Percentiles rank a stretch among this genome's conserved stretches.
These are phyloP conservation scores for Ctenochaetus hawaiiensis DNA, from an alignment of 2,797 vertebrate species.

Conservation along the genomic window DNA sequence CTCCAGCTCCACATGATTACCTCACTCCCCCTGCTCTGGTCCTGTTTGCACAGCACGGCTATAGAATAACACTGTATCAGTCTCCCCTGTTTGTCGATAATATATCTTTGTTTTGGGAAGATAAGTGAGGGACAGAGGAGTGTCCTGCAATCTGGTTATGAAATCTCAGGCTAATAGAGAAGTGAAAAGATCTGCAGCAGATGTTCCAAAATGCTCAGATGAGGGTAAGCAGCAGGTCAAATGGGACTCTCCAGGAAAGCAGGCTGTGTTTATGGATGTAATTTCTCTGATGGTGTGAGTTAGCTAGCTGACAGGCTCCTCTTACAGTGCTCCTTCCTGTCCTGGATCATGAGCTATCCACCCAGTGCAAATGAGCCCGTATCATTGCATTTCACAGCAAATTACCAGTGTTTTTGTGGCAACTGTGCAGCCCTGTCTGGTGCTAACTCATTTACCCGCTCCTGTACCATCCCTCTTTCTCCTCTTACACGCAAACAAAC, in stretches of 20 bases:
- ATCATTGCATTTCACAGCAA: slow-evolving; percentile 52
- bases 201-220: slow-evolving; percentile 56
- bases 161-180: slow-evolving; percentile 67
- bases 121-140: slow-evolving; percentile 44
- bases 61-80: slow-evolving; percentile 55
- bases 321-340: slow-evolving; percentile 42
- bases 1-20: slow-evolving; percentile 37
- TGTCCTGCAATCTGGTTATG: slow-evolving; percentile 42
- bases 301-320: slow-evolving; percentile 44
- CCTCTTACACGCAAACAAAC: slow-evolving; percentile 18
- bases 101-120: slow-evolving; percentile 72
- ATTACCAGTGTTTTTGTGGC: slow-evolving; percentile 49
- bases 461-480: slow-evolving; percentile 12
- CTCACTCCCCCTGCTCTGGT: slow-evolving; percentile 13
- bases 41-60: slow-evolving; percentile 54
- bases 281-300: slow-evolving; percentile 59
- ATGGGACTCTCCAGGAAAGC: slow-evolving; percentile 58
- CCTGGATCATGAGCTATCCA: slow-evolving; percentile 29
- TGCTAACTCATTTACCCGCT: slow-evolving; percentile 38
- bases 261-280: slow-evolving; percentile 59
- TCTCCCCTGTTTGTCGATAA: slow-evolving; percentile 57
- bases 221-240: slow-evolving; percentile 60
- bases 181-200: slow-evolving; percentile 62
- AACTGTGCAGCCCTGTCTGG: slow-evolving; percentile 19
- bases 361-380: slow-evolving; percentile 40